Base-by-base conservation (phyloP, 2,113 vertebrate species). In the Hippocampus abdominalis region DNA sequence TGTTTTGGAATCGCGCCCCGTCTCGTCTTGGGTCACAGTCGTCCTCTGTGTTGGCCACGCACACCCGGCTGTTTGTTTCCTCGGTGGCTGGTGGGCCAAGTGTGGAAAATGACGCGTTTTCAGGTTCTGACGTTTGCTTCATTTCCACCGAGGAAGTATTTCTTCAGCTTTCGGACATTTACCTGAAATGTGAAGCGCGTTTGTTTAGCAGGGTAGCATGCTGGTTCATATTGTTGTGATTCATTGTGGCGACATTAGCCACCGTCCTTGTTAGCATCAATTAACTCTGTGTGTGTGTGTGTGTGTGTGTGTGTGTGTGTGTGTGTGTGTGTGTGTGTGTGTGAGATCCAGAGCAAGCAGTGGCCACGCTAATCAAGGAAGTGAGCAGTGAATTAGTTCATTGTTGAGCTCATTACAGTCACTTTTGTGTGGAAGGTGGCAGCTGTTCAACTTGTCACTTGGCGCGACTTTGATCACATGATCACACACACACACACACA, bases 391-490 rank as follows among this genome's bases (percentile, higher is more conserved):
- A 90, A 89, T 89, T 87, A 86, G 66, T 74, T 77, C 81, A 87
- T 89, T 90, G 89, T 91, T 68, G 42, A 70, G 73, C 71, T 83
- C 81, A 88, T 87, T 87, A 88, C 68, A 87, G 80, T 72, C 76
- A 77, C 85, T 81, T 89, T 87, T 88, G 82, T 88, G 83, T 86
- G 75, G 81, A 84, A 70, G 73, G 83, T 74, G 86, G 85, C 89
- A 91, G 90, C 85, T 90, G 90, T 88, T 87, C 86, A 87, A 84
- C 81, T 90, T 87, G 87, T 88, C 84, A 80, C 81, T 76, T 60
- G 32, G 77, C 46, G 42, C 73, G 49, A 66, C 23, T 54, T n/a
- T 63, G 60, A 73, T 81, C 83, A 69, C 79, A 32, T 60, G 57
- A 60, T 60, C 25, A 3, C 57, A 32, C 69, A 48, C 39, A 8